Conservation (phyloP, 2,113 vertebrate genomes). For the Saccopteryx leptura region DNA sequence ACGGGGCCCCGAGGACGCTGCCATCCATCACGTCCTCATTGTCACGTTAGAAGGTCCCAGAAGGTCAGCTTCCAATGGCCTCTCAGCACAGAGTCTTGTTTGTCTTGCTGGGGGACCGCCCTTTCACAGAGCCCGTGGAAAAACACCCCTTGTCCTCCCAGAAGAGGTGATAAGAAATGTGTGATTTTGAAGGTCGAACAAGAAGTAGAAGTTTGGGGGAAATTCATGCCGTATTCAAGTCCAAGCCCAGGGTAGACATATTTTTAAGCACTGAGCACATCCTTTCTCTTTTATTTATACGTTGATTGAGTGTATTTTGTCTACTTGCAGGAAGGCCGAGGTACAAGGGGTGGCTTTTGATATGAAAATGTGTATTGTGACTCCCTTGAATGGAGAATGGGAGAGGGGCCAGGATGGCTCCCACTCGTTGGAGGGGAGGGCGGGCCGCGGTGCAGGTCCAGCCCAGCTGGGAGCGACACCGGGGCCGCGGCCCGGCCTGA, state of each 20-base stretch:
- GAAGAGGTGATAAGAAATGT: not conserved
- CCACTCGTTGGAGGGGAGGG: not conserved
- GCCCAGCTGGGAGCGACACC: not conserved
- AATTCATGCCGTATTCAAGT: not conserved
- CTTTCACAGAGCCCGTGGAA: not conserved
- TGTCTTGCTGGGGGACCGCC: constrained; percentile 1
- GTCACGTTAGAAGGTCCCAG: constrained; percentile 43
- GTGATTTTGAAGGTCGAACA: not conserved
- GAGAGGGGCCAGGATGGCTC: not conserved
- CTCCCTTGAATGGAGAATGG: constrained; percentile 32
- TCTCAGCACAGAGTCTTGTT: not conserved
- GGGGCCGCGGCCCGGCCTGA: not conserved
- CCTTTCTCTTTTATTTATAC: not conserved
- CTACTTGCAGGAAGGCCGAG: constrained; percentile 13
- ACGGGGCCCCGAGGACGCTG: not conserved
- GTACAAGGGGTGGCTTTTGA: constrained; percentile 64
- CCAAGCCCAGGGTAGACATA: not conserved
- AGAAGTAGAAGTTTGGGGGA: not conserved
- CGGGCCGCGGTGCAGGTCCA: not conserved
- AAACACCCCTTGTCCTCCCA: not conserved
- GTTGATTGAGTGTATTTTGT: not conserved
- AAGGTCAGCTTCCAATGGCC: constrained; percentile 55
- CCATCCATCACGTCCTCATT: constrained; percentile 45
- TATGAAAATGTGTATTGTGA: constrained; percentile 67
- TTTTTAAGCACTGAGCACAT: not conserved